phyloP scores from a whole-genome alignment of 1,140 invertebrate species.

The Holcopasites calliopsidis region DNA sequence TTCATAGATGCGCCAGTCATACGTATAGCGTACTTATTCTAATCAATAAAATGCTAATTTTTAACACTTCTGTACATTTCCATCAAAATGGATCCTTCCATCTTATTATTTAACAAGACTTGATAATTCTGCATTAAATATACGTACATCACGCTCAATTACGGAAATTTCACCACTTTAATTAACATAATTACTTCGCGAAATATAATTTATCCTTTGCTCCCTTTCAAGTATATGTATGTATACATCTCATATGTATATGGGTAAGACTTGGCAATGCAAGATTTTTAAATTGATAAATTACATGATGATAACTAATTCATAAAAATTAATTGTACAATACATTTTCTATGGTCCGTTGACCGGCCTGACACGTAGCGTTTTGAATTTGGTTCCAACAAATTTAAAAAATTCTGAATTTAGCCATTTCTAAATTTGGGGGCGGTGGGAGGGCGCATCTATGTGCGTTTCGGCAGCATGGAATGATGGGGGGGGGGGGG shows the following conservation, averaged over 20 bases:
- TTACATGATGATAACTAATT: neutral
- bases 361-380: no score
- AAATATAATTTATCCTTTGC: neutral
- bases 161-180: neutral
- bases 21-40: conserved; percentile 64
- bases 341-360: no score
- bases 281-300: neutral
- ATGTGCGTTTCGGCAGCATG: no score
- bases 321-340: no score
- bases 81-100: conserved; percentile 60
- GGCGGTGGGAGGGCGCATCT: no score
- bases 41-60: conserved; percentile 81
- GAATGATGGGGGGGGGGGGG: neutral
- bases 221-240: neutral
- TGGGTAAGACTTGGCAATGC: neutral
- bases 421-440: neutral
- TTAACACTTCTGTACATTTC: conserved; percentile 76
- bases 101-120: neutral
- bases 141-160: neutral
- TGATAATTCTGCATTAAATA: neutral
- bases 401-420: neutral
- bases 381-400: neutral
- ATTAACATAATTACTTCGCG: neutral
- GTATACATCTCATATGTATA: no score
- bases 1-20: conserved; percentile 70